These are phyloP conservation scores for Zonotrichia leucophrys DNA, from an alignment of 2,113 vertebrate genomes.

Conservation along the genomic window DNA sequence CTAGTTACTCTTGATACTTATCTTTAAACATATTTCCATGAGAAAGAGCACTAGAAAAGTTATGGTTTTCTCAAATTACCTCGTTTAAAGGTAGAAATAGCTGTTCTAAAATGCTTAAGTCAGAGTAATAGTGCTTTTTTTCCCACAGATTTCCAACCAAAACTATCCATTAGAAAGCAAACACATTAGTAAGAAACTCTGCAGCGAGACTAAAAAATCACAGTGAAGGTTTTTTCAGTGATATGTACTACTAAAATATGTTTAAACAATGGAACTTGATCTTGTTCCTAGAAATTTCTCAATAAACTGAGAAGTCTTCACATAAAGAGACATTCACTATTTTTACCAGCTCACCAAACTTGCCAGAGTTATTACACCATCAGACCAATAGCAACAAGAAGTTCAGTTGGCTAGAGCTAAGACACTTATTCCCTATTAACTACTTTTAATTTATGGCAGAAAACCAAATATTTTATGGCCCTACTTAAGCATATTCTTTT, in stretches of 20 bases:
- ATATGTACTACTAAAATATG: neutral
- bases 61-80: neutral
- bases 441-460: neutral
- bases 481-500: neutral
- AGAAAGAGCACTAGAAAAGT: neutral
- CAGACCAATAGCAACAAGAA: neutral
- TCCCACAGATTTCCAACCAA: neutral
- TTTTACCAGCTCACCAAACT: neutral
- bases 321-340: neutral
- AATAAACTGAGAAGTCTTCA: neutral
- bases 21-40: neutral
- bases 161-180: neutral
- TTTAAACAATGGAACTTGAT: neutral
- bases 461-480: neutral
- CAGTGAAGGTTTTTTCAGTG: neutral
- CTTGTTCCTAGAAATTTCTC: neutral
- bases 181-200: neutral
- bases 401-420: neutral
- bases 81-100: neutral
- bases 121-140: neutral
- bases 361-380: neutral
- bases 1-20: neutral
- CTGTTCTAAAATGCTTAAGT: neutral
- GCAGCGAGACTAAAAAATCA: neutral
- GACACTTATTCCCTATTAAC: neutral